Base-by-base conservation (phyloP, 1,140 invertebrate species). In the Drosophila bocqueti region DNA sequence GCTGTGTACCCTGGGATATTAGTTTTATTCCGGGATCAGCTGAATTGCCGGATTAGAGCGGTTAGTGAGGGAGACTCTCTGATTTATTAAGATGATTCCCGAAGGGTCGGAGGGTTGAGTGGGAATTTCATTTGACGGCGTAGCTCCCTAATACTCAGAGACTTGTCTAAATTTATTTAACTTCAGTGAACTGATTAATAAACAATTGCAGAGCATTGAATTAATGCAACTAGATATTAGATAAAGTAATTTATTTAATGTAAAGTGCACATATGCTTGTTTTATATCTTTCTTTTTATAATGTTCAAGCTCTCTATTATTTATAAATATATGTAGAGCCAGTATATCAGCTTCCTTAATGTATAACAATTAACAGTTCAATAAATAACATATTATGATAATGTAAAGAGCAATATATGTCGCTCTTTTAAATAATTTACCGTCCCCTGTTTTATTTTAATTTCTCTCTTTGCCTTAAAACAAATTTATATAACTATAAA, bases 21-120 rank as follows among this genome's bases (percentile, higher is more conserved):
- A 69, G 68, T 72, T 69, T 69, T 60, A 73, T 72, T 73, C 67
- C 18, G 36, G 69, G 54, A 72, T 71, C 69, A 73, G 66, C 69
- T 73, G 54, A 73, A 73, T 73, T 50, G 52, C 52, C 52, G 29
- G 54, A 71, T 71, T 71, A 50, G 29, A 50, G 21, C 11, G 34
- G 65, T 42, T 69, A 49, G 68, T 49, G 60, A 24, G 46, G n/a
- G 36, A n/a, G 36, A 13, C 26, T 49, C 52, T 43, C 26, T 73
- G 45, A 71, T 49, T 71, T 50, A 73, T 73, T 72, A 50, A 38
- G 66, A 60, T 71, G 21, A 31, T 69, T 54, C 38, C 65, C 29
- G 29, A 50, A 15, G 29, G 46, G 26, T n/a, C 2, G 11, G 40
- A 47, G n/a, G 15, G 61, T 59, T 43, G 63, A 26, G 34, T 38